These are phyloP conservation scores for Psilopogon haemacephalus DNA, from an alignment of 2,113 vertebrate genomes.

Conservation along the genomic window DNA sequence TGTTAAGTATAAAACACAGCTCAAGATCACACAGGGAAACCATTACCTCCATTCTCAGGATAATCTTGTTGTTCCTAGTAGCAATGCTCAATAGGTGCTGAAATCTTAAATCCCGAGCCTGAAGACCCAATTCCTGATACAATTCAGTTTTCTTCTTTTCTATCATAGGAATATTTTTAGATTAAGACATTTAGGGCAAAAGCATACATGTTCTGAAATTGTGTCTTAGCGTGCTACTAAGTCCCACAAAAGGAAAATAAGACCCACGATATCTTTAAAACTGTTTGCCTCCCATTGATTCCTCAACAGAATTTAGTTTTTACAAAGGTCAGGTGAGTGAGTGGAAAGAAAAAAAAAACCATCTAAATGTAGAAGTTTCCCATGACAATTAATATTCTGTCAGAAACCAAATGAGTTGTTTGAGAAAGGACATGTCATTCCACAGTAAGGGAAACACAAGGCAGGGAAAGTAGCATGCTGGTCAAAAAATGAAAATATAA, in stretches of 20 bases:
- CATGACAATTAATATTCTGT: not conserved
- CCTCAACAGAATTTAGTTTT: not conserved
- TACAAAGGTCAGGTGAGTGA: not conserved
- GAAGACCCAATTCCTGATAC: constrained; percentile 92
- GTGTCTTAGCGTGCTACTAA: not conserved
- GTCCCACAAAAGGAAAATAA: not conserved
- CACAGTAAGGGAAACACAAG: not conserved
- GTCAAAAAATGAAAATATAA: not conserved
- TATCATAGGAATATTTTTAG: constrained; percentile 46
- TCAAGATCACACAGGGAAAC: not conserved
- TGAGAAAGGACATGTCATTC: not conserved
- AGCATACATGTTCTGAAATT: accelerated
- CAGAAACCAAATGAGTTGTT: not conserved
- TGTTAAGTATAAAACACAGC: not conserved
- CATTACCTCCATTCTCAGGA: constrained; percentile 93
- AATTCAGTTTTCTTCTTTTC: constrained; percentile 96
- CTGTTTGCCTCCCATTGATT: not conserved
- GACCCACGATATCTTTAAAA: not conserved
- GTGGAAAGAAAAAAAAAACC: not conserved
- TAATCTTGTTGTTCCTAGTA: constrained; percentile 90
- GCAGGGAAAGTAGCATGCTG: not conserved
- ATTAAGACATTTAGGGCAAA: not conserved
- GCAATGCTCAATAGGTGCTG: constrained; percentile 90
- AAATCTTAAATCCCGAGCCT: constrained; percentile 94
- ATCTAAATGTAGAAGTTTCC: not conserved